phyloP scores from a whole-genome alignment of 1,140 invertebrate genomes.

The Aradophagus sp. region DNA sequence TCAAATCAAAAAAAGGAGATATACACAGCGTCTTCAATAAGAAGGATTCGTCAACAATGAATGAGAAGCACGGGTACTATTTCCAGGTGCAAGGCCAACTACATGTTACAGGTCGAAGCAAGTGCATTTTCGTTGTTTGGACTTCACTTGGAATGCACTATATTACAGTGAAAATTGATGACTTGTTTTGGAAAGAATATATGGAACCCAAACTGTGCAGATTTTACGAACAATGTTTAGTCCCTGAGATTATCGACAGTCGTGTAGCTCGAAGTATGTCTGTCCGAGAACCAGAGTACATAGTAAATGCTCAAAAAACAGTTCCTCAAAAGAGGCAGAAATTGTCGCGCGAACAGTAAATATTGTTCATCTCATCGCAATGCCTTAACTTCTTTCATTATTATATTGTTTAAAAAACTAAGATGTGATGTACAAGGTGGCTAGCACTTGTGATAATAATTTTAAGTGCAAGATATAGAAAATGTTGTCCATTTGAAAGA shows the following conservation, averaged over 20 bases:
- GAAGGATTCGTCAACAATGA: slow-evolving; percentile 11
- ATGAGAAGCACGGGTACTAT: slow-evolving; percentile 11
- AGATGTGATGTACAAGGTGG: too few relatives aligned
- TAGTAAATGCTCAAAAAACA: slow-evolving; percentile 1
- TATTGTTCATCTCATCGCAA: too few relatives aligned
- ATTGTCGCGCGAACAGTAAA: too few relatives aligned
- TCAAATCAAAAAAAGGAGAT: slow-evolving; percentile 7
- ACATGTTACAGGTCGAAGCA: slow-evolving; percentile 13
- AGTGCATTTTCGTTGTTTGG: slow-evolving; percentile 43
- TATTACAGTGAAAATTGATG: slow-evolving; percentile 14
- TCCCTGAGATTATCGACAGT: slow-evolving; percentile 63
- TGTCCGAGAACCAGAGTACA: slow-evolving; percentile 54
- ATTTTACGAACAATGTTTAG: slow-evolving; percentile 61
- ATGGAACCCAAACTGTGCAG: slow-evolving; percentile 32
- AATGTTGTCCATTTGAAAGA: too few relatives aligned
- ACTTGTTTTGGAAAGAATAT: slow-evolving; percentile 18
- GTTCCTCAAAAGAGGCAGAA: too few relatives aligned
- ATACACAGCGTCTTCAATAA: slow-evolving; percentile 12
- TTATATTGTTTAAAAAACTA: too few relatives aligned
- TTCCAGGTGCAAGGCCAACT: slow-evolving; percentile 26
- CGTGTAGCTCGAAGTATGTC: slow-evolving; percentile 33
- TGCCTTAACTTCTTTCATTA: too few relatives aligned
- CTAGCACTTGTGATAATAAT: too few relatives aligned
- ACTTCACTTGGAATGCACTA: slow-evolving; percentile 20
- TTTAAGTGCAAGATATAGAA: too few relatives aligned